phyloP scores from a whole-genome alignment of 2,797 vertebrate genomes.

The Gymnodraco acuticeps region DNA sequence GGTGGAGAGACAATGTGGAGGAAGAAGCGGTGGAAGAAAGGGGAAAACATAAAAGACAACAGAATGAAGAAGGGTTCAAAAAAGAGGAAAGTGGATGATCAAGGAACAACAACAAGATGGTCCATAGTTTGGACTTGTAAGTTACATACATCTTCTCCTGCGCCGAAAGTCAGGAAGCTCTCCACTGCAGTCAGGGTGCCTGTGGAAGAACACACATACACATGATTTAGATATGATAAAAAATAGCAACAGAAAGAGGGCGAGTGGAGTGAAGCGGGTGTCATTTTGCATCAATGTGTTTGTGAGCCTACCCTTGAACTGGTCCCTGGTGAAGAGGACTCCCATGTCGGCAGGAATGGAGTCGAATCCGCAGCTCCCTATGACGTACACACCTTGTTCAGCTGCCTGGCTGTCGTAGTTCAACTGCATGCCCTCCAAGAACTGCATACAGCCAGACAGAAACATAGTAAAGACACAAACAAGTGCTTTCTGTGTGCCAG shows the following conservation, averaged over 20 bases:
- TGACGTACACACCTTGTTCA: slow-evolving; percentile 91
- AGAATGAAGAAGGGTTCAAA: not conserved
- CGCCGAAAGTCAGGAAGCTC: slow-evolving; percentile 90
- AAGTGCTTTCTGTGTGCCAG: too few species aligned
- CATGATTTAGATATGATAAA: not conserved
- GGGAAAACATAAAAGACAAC: not conserved
- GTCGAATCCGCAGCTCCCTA: slow-evolving; percentile 98
- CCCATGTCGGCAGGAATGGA: slow-evolving; percentile 97
- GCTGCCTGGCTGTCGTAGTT: slow-evolving; percentile 91
- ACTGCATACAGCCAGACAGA: slow-evolving; percentile 81
- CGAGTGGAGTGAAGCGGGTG: not conserved
- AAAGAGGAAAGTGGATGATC: not conserved
- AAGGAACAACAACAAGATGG: not conserved
- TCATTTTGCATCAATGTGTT: not conserved
- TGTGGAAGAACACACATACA: slow-evolving; percentile 63
- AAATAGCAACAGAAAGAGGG: not conserved
- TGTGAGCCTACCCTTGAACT: slow-evolving; percentile 88
- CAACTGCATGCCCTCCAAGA: slow-evolving; percentile 92
- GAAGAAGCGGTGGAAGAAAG: not conserved
- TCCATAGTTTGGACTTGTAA: not conserved
- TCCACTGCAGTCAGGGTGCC: slow-evolving; percentile 94
- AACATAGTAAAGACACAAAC: slow-evolving; percentile 16
- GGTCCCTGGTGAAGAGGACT: slow-evolving; percentile 92
- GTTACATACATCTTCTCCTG: slow-evolving; percentile 89
- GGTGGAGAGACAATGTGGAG: not conserved